Base-by-base conservation (phyloP, 2,888 invertebrate species). In the Platycheirus rosarum region DNA sequence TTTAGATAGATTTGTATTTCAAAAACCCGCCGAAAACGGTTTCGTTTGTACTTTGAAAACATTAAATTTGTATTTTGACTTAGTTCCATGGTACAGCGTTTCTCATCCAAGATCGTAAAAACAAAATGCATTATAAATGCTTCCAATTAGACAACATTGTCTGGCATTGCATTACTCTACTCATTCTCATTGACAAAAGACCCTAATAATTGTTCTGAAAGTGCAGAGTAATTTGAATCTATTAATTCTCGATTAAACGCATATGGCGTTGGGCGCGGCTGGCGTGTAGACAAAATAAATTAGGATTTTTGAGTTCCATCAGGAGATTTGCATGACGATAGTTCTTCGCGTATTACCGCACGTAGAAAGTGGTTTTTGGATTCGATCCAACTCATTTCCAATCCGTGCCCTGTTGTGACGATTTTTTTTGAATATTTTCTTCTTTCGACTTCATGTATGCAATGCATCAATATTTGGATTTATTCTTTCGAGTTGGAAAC, bases 311-410 rank as follows among this genome's bases (percentile, higher is more conserved):
- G 37, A 44, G 9, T 60, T 60, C 14, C 65, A 13, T 13, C 29
- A 51, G 48, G 63, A 51, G 63, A 63, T 63, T 35, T 55, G 29
- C 23, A 14, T 44, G 48, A 29, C 9, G 14, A 32, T 55, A 40
- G 46, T 53, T 37, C 16, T 26, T 20, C 32, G 40, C 26, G 7
- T 14, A 35, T 78, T 69, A 48, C 37, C 11, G 16, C 23, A 16
- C 11, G 37, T 26, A 55, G 49, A 77, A 82, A 77, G 82, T 82
- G 82, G 77, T 82, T 82, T 82, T 82, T 82, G 82, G 82, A 77
- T 20, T 37, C 14, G 16, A 55, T 82, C 82, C 82, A 82, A 77
- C 6, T 44, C 32, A 37, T 26, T 63, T 42, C 23, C 16, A 46
- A 46, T 63, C 14, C 40, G 42, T 65, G 65, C 35, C 9, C 13